Base-by-base conservation (phyloP, 2,888 invertebrate species). In the Ochlodes sylvanus region DNA sequence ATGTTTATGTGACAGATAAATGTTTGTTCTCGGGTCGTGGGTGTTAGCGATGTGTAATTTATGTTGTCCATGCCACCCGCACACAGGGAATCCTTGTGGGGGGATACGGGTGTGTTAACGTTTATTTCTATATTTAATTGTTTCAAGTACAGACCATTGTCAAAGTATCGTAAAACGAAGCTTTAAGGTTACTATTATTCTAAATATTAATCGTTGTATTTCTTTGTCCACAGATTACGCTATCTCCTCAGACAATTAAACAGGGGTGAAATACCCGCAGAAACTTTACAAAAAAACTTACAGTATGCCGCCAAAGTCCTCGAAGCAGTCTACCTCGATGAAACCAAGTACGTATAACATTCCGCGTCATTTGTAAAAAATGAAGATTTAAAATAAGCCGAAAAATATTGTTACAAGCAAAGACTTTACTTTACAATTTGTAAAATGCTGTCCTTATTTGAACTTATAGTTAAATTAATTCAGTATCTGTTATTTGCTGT, bases 281-380 rank as follows among this genome's bases (percentile, higher is more conserved):
- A 98, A 87, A 96, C 98, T 75, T 94, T 99, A 80, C 97, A 98
- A 94, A 96, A 97, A 89, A 98, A 99, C 93, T 94, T 99, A 76
- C 97, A 98, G 81, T 99, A 98, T 90, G 98, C 98, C 65, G 98
- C 98, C 17, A 96, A 97, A 83, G 98, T 98, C 56, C 95, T 98
- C 74, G 98, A 98, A 94, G 97, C 98, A 14, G 97, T 98, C 75
- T 98, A 97, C 94, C 96, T 97, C 85, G 98, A 98, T 87, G 98
- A 98, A 90, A 97, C 98, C 87, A 98, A 98, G 98, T 98, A 96
- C 94, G 96, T 95, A 88, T 71, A 62, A 12, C 42, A 41, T 63
- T 69, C 64, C 12, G 9, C 34, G 3, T 19, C 50, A 5, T 12
- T 50, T 50, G 5, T 52, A 52, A 5, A 2, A 52, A 52, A 14